phyloP scores from a whole-genome alignment of 2,113 vertebrate genomes.

The Ornithorhynchus anatinus region DNA sequence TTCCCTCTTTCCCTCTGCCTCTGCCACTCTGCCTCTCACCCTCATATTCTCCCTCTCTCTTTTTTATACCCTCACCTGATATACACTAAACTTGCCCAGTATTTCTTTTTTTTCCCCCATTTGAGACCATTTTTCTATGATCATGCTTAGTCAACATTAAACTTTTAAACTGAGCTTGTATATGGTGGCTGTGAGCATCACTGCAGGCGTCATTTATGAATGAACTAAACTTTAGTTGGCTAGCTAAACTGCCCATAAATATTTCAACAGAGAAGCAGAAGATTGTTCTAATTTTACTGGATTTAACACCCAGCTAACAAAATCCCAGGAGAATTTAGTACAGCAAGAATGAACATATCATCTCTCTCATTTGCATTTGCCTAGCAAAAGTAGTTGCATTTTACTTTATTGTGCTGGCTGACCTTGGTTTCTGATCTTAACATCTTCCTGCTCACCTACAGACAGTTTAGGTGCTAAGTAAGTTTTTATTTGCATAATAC shows the following conservation, averaged over 20 bases:
- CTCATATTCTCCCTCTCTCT: neutral
- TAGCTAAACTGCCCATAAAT: neutral
- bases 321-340: neutral
- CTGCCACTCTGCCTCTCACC: neutral
- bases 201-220: no score
- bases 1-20: neutral
- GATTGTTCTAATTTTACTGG: neutral
- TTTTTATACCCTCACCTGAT: neutral
- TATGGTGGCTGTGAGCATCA: no score
- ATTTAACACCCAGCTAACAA: neutral
- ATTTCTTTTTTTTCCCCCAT: no score
- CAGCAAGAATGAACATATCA: neutral
- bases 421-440: constrained; percentile 6
- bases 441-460: neutral
- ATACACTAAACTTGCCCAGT: no score
- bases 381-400: neutral
- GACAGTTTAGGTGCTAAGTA: constrained; percentile 46
- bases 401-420: constrained; percentile 11
- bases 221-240: neutral
- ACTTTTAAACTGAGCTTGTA: no score
- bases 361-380: neutral
- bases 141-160: no score
- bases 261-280: neutral
- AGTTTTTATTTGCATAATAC: constrained; percentile 44
- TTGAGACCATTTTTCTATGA: no score